phyloP scores from a whole-genome alignment of 2,113 vertebrate species.

The Phalacrocorax brasilianus region DNA sequence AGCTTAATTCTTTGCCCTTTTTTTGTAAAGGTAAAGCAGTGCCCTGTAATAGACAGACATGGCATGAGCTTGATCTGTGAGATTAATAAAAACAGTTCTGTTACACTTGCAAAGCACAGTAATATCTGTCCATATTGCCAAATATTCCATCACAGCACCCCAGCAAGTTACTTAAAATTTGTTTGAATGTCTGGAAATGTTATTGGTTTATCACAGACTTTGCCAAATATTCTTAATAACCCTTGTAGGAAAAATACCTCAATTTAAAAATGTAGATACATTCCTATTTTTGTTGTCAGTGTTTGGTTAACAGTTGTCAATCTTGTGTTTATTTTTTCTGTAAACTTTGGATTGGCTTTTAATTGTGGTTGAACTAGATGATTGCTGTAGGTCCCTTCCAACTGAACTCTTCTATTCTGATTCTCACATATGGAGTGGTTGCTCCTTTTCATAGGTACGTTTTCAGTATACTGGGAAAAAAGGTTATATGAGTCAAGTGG shows the following conservation, averaged over 20 bases:
- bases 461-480: neutral
- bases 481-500: no score
- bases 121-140: neutral
- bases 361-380: neutral
- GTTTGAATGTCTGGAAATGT: neutral
- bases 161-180: neutral
- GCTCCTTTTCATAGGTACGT: neutral
- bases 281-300: neutral
- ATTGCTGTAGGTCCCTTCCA: neutral
- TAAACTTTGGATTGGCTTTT: neutral
- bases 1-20: neutral
- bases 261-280: neutral
- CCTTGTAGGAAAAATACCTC: neutral
- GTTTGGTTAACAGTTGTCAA: neutral
- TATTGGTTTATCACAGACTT: neutral
- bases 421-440: neutral
- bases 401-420: neutral
- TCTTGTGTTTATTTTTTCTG: neutral
- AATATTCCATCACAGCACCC: neutral
- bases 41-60: neutral
- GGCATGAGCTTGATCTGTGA: neutral
- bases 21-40: neutral
- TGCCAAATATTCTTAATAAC: neutral
- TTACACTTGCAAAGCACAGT: neutral
- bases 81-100: neutral